These are phyloP conservation scores for Patella depressa DNA, from an alignment of 2,888 invertebrate genomes.

Conservation along the genomic window DNA sequence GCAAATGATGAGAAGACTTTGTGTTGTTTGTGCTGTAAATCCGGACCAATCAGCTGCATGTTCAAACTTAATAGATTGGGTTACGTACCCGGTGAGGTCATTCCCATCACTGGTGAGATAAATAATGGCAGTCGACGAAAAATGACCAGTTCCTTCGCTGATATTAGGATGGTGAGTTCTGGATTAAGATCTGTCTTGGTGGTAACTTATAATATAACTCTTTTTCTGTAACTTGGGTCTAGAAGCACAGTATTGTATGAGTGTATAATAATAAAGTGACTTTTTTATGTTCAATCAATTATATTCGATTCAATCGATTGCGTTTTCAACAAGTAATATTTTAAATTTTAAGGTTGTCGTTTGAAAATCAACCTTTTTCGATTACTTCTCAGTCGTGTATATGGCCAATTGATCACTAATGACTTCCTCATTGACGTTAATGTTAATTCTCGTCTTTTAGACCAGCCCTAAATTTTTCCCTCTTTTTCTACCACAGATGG, in stretches of 20 bases:
- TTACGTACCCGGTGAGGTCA: constrained; percentile 93
- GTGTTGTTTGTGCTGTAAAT: constrained; percentile 74
- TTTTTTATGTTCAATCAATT: constrained; percentile 73
- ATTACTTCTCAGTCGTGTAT: too few relatives aligned
- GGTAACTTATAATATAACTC: too few relatives aligned
- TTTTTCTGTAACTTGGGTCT: background rate
- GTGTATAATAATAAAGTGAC: constrained; percentile 72
- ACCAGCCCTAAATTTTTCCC: too few relatives aligned
- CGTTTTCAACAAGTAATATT: constrained; percentile 85
- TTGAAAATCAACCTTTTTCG: too few relatives aligned
- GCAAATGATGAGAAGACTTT: constrained; percentile 73
- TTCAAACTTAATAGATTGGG: constrained; percentile 91
- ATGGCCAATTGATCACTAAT: too few relatives aligned
- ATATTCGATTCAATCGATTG: constrained; percentile 87
- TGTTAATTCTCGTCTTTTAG: constrained; percentile 79
- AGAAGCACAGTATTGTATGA: background rate
- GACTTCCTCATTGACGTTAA: constrained; percentile 88
- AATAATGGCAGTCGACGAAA: constrained; percentile 88
- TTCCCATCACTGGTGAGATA: constrained; percentile 86
- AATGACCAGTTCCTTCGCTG: constrained; percentile 87
- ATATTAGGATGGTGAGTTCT: constrained; percentile 79
- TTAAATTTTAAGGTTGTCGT: constrained; percentile 81
- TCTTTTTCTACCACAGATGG: too few relatives aligned
- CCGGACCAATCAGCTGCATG: constrained; percentile 87
- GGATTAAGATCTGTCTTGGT: too few relatives aligned